A percentile compares a stretch with the other conserved stretches of the same genome.
phyloP scores from a whole-genome alignment of 1,140 invertebrate species.

The Drosophila saltans region DNA sequence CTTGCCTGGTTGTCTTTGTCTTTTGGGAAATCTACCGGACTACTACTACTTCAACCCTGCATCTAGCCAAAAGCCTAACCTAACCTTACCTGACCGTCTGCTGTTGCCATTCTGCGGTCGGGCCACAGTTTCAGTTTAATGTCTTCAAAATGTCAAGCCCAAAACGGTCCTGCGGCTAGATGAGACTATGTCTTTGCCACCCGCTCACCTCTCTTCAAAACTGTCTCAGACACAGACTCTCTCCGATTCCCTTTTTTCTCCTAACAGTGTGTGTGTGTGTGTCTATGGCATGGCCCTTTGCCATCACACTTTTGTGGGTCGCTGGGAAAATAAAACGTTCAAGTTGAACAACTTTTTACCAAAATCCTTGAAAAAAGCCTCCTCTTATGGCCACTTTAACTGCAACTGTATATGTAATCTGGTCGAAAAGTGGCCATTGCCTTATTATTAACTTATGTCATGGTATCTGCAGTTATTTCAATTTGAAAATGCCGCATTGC shows the following conservation, averaged over 20 bases:
- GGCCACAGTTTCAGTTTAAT: slow-evolving; percentile 74
- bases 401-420: not conserved
- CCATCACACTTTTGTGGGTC: slow-evolving; percentile 1
- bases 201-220: not conserved
- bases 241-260: not conserved
- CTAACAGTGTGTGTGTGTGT: not conserved
- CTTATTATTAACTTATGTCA: slow-evolving; percentile 8
- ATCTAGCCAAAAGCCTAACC: slow-evolving; percentile 15
- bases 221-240: not conserved
- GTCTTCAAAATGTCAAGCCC: slow-evolving; percentile 71
- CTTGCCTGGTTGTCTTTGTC: slow-evolving; percentile 60
- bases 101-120: slow-evolving; percentile 43
- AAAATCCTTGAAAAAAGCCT: slow-evolving; percentile 3
- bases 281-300: not conserved
- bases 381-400: not conserved
- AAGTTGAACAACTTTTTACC: slow-evolving; percentile 10
- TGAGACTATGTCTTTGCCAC: slow-evolving; percentile 37
- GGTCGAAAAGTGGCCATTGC: not conserved
- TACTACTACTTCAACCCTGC: slow-evolving; percentile 19
- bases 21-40: slow-evolving; percentile 68
- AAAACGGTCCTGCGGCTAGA: slow-evolving; percentile 39
- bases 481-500: slow-evolving; percentile 2
- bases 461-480: not conserved
- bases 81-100: not conserved
- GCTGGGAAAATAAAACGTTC: slow-evolving; percentile 6